Evolutionary conservation across 2,888 invertebrate genomes (phyloP).

Genomic region (Pediacus dermestoides): DNA sequence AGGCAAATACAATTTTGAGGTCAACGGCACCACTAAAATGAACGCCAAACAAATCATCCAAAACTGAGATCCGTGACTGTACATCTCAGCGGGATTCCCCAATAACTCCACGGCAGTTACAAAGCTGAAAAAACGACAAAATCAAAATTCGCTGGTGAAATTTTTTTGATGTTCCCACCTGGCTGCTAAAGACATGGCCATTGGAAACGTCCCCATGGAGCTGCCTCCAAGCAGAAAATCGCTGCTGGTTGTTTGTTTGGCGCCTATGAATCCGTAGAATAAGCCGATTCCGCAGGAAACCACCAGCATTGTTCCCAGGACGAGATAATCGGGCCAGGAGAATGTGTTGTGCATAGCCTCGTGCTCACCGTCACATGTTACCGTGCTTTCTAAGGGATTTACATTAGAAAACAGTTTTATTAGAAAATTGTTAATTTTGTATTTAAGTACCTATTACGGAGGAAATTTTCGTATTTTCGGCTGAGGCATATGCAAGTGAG

Average conservation of each 20-base stretch:
- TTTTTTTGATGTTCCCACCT: slow-evolving; percentile 51
- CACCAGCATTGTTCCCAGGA: slow-evolving; percentile 70
- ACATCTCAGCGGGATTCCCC: slow-evolving; percentile 91
- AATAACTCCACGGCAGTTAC: slow-evolving; percentile 87
- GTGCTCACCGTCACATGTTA: slow-evolving; percentile 28
- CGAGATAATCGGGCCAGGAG: slow-evolving; percentile 73
- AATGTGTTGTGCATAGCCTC: slow-evolving; percentile 43
- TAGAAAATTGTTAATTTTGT: no score
- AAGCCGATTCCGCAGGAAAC: slow-evolving; percentile 80
- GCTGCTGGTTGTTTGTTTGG: slow-evolving; percentile 69
- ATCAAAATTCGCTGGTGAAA: no score
- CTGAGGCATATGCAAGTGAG: no score
- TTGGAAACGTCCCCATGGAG: slow-evolving; percentile 81
- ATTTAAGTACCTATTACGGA: no score
- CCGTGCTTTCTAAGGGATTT: no score
- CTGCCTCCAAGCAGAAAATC: slow-evolving; percentile 81
- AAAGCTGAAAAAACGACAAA: slow-evolving; percentile 69
- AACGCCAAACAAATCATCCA: slow-evolving; percentile 80
- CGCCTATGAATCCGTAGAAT: slow-evolving; percentile 77
- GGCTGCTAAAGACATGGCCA: slow-evolving; percentile 84
- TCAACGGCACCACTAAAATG: slow-evolving; percentile 72
- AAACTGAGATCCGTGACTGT: slow-evolving; percentile 82
- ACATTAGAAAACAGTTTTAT: no score
- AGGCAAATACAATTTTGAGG: slow-evolving; percentile 76
- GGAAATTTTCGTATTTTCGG: no score